Percentiles rank a stretch among this genome's conserved stretches.
These are phyloP conservation scores for Ailuropoda melanoleuca DNA, from an alignment of 2,113 vertebrate genomes.

Conservation along the genomic window DNA sequence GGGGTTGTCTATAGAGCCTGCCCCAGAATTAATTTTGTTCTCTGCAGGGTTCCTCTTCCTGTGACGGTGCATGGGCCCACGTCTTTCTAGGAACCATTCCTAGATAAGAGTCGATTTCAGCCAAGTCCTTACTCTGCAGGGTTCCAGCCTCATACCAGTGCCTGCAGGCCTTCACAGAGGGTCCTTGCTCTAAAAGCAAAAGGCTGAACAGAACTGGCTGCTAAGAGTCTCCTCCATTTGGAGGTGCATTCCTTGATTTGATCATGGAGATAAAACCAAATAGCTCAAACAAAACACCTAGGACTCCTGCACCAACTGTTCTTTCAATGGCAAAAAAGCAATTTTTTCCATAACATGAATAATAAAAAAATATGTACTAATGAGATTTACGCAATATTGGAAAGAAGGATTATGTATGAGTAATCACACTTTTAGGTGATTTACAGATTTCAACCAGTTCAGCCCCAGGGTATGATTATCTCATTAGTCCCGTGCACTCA, in stretches of 20 bases:
- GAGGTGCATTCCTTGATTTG: neutral
- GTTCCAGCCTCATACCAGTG: neutral
- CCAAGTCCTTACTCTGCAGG: neutral
- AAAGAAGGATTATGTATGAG: conserved; percentile 50
- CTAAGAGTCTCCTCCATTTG: neutral
- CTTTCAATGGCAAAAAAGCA: conserved; percentile 57
- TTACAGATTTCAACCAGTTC: conserved; percentile 75
- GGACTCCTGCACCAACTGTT: conserved; percentile 4
- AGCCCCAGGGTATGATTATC: conserved; percentile 69
- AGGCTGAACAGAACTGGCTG: neutral
- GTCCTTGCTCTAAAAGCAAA: neutral
- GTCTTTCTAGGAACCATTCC: conserved; percentile 29
- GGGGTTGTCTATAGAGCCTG: neutral
- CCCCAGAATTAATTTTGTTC: neutral
- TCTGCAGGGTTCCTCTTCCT: neutral
- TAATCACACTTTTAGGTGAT: conserved; percentile 75
- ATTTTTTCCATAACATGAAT: conserved; percentile 38
- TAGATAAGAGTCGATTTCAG: neutral
- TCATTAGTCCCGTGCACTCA: conserved; percentile 65
- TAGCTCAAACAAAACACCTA: neutral
- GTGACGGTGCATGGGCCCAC: neutral
- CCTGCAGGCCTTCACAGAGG: neutral
- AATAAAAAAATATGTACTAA: conserved; percentile 58
- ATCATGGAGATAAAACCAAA: conserved; percentile 4
- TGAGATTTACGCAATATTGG: conserved; percentile 58